Conservation (phyloP, 2,113 vertebrate species). For the Prionailurus bengalensis region DNA sequence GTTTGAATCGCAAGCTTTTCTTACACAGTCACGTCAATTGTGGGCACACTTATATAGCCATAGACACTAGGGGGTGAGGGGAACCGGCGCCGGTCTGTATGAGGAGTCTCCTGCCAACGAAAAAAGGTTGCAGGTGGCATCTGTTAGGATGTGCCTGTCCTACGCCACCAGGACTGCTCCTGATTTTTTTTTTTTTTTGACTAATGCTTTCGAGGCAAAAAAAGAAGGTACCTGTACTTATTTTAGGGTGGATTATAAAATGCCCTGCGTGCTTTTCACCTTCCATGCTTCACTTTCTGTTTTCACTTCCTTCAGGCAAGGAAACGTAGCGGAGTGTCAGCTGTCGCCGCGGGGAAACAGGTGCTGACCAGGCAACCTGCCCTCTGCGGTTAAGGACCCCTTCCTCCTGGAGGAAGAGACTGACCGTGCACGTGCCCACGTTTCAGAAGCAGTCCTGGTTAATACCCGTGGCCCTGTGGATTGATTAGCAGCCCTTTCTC, state of each 20-base stretch:
- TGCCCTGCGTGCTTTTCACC: background rate
- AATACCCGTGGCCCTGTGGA: background rate
- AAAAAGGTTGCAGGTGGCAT: background rate
- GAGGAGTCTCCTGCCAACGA: background rate
- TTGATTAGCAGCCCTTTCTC: background rate
- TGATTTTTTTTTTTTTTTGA: background rate
- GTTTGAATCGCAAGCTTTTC: background rate
- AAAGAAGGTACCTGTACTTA: background rate
- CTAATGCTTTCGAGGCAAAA: background rate
- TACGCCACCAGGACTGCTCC: background rate
- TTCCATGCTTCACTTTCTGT: background rate
- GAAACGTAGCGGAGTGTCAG: background rate
- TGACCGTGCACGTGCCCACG: fast-evolving
- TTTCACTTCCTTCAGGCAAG: background rate
- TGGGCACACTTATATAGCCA: too few species aligned
- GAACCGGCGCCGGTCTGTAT: background rate
- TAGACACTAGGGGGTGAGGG: background rate
- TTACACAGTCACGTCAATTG: background rate
- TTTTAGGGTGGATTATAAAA: background rate
- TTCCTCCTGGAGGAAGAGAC: background rate
- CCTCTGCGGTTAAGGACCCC: background rate
- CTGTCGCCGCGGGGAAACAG: background rate
- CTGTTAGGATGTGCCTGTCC: background rate
- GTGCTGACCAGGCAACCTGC: background rate
- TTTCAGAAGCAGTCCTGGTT: background rate